Base-by-base conservation (phyloP, 2,888 invertebrate genomes). In the Agrotis puta region DNA sequence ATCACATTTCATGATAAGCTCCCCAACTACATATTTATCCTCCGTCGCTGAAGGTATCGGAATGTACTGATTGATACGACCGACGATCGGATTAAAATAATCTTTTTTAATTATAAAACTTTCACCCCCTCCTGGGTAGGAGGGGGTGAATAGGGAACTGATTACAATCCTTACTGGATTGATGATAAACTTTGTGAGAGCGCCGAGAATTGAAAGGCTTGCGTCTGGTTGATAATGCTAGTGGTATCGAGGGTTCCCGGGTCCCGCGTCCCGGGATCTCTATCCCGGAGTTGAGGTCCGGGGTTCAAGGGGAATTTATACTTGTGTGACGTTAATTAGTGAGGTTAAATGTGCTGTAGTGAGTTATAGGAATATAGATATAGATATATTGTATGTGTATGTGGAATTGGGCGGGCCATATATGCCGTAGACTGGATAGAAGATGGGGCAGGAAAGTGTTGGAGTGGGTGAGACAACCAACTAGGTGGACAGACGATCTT, bases 31-130 rank as follows among this genome's bases (percentile, higher is more conserved):
- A 39, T 39, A 2, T 39, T 9, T 11, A 39, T 39, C 39, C 39
- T 2, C 16, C 18, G 3, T n/a, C n/a, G n/a, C n/a, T n/a, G n/a
- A n/a, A n/a, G n/a, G n/a, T n/a, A n/a, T n/a, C n/a, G n/a, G n/a
- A n/a, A n/a, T n/a, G n/a, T n/a, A n/a, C n/a, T n/a, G n/a, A n/a
- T n/a, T n/a, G n/a, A n/a, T n/a, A n/a, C n/a, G n/a, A n/a, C n/a
- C n/a, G n/a, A n/a, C n/a, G n/a, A n/a, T n/a, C n/a, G n/a, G 59
- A 74, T 81, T 77, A 68, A n/a, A 74, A 81, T 84, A 87, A 85
- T 87, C 77, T 83, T 82, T 33, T 85, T 85, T 83, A 83, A 87
- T 85, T 86, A 78, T 79, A 70, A 85, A 85, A 85, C 69, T 82
- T 83, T 53, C 56, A 39, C 51, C 56, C 57, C 66, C 53, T 59